Base-by-base conservation (phyloP, 2,888 invertebrate genomes). In the Drosophila sordidula region DNA sequence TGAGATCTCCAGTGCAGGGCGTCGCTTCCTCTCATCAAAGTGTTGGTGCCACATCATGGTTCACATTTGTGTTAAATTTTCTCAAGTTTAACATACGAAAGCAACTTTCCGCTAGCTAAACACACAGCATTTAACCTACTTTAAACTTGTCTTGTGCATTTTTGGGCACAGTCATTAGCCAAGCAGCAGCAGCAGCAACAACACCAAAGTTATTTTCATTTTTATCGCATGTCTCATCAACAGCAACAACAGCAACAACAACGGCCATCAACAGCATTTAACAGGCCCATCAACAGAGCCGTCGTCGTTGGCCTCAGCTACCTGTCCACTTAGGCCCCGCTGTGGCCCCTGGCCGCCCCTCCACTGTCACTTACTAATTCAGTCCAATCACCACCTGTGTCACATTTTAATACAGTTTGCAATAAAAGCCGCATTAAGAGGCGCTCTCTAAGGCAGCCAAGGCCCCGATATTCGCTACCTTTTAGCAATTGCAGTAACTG, bases 181-280 rank as follows among this genome's bases (percentile, higher is more conserved):
- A 64, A 69, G 63, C 81, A 63, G 50, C 66, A 71, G 26, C 62
- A 62, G 52, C 70, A 65, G 50, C 59, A 61, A n/a, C 61, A 49
- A n/a, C 61, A 49, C 45, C 52, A 67, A 69, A 57, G 42, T 58
- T 42, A 65, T 68, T 69, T 72, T 62, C 56, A 69, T 47, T 70
- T 88, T 83, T 70, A 83, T 83, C 83, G 87, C 67, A 70, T 65
- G 77, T 71, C 87, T 86, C 84, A 88, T 78, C 81, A 71, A 47
- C 61, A 69, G 36, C 49, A 42, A 6, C 41, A 41, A 32, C 47
- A 44, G 29, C 45, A 38, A 39, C 56, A 46, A 29, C 51, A 55
- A 82, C 51, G 71, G 80, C 75, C 87, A 82, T 83, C 89, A 88
- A 86, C 87, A 86, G 70, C 87, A 74, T 88, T 83, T 86, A 88